Base-by-base conservation (phyloP, 2,888 invertebrate species). In the Hanleya hanleyi region DNA sequence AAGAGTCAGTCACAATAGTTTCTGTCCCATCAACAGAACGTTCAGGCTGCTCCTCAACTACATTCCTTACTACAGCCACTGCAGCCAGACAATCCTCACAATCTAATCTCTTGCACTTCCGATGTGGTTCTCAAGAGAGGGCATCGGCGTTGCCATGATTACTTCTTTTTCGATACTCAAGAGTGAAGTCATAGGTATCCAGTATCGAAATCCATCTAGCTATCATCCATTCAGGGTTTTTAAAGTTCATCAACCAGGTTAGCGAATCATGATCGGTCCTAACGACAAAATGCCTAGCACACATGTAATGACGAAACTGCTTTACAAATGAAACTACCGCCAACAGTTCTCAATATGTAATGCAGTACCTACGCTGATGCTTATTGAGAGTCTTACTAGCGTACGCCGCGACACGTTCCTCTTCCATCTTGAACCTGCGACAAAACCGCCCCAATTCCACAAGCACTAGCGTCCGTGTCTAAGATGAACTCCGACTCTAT, bases 261-360 rank as follows among this genome's bases (percentile, higher is more conserved):
- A 81, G 64, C 3, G 82, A 77, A 3, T 72, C 70, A 71, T 84
- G 83, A 70, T 83, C 82, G 29, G 81, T 79, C 22, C 81, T 37
- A 1, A 83, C 70, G 5, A 73, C 32, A 72, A 82, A 80, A 9
- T 71, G 5, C 49, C 69, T 49, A 9, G 77, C 79, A 38, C 70
- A 76, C 26, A 84, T 70, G 62, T 79, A 84, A 47, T 74, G 79
- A 29, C 75, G 67, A 66, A 78, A 83, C n/a, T 81, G 71, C 37
- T 75, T 76, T 5, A 83, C 66, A 69, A 78, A 78, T 18, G 62
- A 65, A 1, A 80, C 69, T 4, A 78, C 75, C 15, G 80, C 79
- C n/a, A 78, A 49, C 26, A 77, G 64, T 49, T 81, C 80, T 33
- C 66, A 64, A 6, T 67, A 57, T 9, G 79, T 81, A 12, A 73